These are phyloP conservation scores for Nerophis lumbriciformis DNA, from an alignment of 2,113 vertebrate species.

Conservation along the genomic window DNA sequence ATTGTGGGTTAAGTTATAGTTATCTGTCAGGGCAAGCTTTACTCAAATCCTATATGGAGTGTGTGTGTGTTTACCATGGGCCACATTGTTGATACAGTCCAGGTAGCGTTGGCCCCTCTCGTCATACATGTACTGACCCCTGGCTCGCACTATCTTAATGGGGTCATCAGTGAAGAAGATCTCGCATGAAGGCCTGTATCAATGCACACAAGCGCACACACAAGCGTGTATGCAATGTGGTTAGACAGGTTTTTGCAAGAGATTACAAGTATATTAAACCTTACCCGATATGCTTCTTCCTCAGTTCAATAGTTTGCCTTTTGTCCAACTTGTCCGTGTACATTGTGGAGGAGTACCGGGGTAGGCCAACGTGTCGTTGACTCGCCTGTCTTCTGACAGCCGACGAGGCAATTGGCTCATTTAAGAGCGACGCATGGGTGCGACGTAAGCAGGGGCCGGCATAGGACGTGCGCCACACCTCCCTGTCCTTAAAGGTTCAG, in stretches of 20 bases:
- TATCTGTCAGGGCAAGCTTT: no score
- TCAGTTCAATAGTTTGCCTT: slow-evolving; percentile 78
- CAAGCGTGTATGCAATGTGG: no score
- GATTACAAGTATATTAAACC: slow-evolving; percentile 17
- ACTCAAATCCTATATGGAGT: not conserved
- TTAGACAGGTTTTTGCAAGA: not conserved
- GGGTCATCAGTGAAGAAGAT: slow-evolving; percentile 92
- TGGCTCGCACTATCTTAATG: slow-evolving; percentile 87
- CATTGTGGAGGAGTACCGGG: slow-evolving; percentile 42
- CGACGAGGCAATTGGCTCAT: not conserved
- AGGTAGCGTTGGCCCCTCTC: slow-evolving; percentile 84
- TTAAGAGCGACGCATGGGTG: no score
- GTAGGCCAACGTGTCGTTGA: not conserved
- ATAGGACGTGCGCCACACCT: no score
- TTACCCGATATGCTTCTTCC: slow-evolving; percentile 87
- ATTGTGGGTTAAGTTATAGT: no score
- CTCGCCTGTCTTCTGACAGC: no score
- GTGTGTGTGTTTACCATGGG: slow-evolving; percentile 79
- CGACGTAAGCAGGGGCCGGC: no score
- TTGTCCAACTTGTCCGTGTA: slow-evolving; percentile 73
- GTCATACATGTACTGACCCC: slow-evolving; percentile 92
- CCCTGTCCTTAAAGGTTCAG: no score
- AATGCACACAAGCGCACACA: slow-evolving; percentile 1
- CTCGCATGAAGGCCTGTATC: slow-evolving; percentile 87
- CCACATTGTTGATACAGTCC: slow-evolving; percentile 97